Conservation (phyloP, 1,140 invertebrate species). For the Drosophila setifemur region DNA sequence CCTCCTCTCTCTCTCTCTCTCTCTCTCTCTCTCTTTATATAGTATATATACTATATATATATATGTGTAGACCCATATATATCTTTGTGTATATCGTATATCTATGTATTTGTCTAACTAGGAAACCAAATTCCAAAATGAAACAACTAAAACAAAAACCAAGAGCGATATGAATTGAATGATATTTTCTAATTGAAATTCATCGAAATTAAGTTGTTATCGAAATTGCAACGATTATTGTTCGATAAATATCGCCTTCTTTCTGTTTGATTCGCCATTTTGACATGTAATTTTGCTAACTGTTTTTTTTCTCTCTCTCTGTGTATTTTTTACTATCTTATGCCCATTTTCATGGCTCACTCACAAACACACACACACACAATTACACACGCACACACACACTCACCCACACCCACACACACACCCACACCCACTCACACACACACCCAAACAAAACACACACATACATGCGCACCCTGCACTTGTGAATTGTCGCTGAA, state of each 20-base stretch:
- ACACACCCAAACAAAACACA: constrained; percentile 20
- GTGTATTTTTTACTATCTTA: constrained; percentile 74
- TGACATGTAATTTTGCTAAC: constrained; percentile 72
- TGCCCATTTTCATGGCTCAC: constrained; percentile 49
- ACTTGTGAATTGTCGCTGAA: constrained; percentile 75
- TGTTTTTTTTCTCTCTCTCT: constrained; percentile 72
- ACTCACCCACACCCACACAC: constrained; percentile 13
- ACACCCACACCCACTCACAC: constrained; percentile 9
- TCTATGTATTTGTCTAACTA: constrained; percentile 70
- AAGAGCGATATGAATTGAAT: constrained; percentile 46
- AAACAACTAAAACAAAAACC: constrained; percentile 38
- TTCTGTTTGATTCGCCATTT: constrained; percentile 53
- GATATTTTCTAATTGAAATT: background rate
- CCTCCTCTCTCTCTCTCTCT: constrained; percentile 35
- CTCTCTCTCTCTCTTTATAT: constrained; percentile 22
- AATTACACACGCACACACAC: background rate
- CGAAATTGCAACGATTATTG: background rate
- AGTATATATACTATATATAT: no score
- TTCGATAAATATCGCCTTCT: constrained; percentile 53
- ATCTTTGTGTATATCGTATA: no score
- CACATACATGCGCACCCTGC: constrained; percentile 38
- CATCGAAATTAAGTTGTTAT: background rate
- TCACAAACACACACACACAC: constrained; percentile 21
- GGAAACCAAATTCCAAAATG: constrained; percentile 55
- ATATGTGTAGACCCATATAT: no score